These are phyloP conservation scores for Cryptops parisi DNA, from an alignment of 2,888 invertebrate genomes.

Conservation along the genomic window DNA sequence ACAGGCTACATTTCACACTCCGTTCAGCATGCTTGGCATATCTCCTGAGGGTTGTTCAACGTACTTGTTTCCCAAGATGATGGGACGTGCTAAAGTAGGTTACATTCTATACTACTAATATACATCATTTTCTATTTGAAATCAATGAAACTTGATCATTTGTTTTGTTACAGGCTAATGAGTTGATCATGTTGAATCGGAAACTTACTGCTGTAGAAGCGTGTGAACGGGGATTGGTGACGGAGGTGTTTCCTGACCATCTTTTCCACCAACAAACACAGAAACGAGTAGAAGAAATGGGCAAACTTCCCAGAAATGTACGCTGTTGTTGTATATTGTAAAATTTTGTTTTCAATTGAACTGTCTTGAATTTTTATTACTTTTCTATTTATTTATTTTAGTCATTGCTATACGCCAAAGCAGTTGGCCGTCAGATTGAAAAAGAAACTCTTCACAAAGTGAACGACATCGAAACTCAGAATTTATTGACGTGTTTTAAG, in stretches of 20 bases:
- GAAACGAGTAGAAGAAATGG: conserved; percentile 35
- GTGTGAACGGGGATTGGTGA: conserved; percentile 55
- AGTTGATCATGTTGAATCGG: conserved; percentile 49
- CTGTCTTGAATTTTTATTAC: no score
- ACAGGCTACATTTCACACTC: conserved; percentile 74
- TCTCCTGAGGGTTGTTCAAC: conserved; percentile 82
- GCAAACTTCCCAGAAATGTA: conserved; percentile 33
- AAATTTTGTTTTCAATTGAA: neutral
- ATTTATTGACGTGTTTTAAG: conserved; percentile 46
- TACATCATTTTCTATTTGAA: neutral
- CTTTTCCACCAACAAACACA: conserved; percentile 45
- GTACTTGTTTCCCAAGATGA: conserved; percentile 62
- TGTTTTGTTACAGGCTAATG: conserved; percentile 34
- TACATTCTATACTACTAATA: neutral
- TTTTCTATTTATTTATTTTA: conserved; percentile 25
- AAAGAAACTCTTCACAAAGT: conserved; percentile 46
- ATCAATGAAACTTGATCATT: neutral
- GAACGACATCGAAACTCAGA: conserved; percentile 51
- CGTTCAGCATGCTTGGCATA: conserved; percentile 70
- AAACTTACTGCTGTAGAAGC: conserved; percentile 70
- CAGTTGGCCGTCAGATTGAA: conserved; percentile 46
- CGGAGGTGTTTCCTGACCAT: conserved; percentile 53
- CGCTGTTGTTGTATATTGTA: no score
- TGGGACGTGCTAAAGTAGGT: conserved; percentile 60
- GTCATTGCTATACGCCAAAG: conserved; percentile 55